These are phyloP conservation scores for Graphium colonna DNA, from an alignment of 2,888 invertebrate genomes.

Conservation along the genomic window DNA sequence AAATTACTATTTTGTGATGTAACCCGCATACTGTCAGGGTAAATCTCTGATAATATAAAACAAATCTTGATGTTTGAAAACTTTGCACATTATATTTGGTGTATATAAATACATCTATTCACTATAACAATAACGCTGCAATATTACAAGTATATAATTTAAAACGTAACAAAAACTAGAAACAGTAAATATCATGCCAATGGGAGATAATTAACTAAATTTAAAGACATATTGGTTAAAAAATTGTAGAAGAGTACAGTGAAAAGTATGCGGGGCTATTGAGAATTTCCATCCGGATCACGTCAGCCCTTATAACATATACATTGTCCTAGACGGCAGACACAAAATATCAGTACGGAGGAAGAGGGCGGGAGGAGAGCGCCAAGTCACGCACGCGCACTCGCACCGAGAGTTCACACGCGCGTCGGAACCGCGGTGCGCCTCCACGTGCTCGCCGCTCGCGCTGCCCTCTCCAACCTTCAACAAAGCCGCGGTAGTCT, in stretches of 20 bases:
- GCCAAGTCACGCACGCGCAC: slow-evolving; percentile 69
- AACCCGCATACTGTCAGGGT: too few species aligned
- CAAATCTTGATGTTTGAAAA: too few species aligned
- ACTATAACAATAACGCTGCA: too few species aligned
- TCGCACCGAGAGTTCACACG: slow-evolving; percentile 71
- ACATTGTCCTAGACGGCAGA: slow-evolving; percentile 48
- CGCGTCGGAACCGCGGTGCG: slow-evolving; percentile 76
- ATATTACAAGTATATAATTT: too few species aligned
- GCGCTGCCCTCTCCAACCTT: slow-evolving; percentile 49
- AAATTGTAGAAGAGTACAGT: neutral
- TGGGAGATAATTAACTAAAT: too few species aligned
- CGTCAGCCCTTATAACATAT: slow-evolving; percentile 23
- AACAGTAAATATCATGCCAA: too few species aligned
- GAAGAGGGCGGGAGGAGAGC: slow-evolving; percentile 50
- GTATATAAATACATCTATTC: too few species aligned
- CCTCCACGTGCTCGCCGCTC: slow-evolving; percentile 72
- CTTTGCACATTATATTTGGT: too few species aligned
- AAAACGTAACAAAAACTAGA: too few species aligned
- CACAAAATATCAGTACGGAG: slow-evolving; percentile 49
- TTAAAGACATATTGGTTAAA: too few species aligned
- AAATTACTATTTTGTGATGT: too few species aligned
- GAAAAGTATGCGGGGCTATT: neutral
- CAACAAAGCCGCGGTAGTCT: slow-evolving; percentile 57
- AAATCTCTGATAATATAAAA: too few species aligned
- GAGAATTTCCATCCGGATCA: slow-evolving; percentile 8